These are phyloP conservation scores for Ochropleura plecta DNA, from an alignment of 2,888 invertebrate genomes.

Conservation along the genomic window DNA sequence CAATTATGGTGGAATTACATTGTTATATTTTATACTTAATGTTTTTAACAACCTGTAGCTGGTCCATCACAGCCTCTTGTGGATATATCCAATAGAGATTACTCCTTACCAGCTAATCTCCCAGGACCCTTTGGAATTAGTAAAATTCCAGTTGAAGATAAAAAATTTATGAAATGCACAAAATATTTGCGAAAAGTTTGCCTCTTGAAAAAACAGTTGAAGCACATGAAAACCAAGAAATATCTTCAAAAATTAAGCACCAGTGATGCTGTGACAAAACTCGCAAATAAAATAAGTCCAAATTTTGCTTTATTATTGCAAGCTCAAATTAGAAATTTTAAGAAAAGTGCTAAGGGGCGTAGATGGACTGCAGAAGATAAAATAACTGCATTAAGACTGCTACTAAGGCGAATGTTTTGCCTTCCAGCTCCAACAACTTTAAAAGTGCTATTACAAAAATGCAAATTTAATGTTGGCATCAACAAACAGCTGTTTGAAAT, in stretches of 20 bases:
- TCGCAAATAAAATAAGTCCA: too few relatives aligned
- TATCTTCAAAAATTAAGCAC: too few relatives aligned
- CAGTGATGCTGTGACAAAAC: too few relatives aligned
- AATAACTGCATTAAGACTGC: background rate
- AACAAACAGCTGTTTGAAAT: too few relatives aligned
- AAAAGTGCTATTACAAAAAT: background rate
- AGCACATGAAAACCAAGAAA: too few relatives aligned
- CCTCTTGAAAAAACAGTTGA: conserved; percentile 8
- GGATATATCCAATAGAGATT: conserved; percentile 5
- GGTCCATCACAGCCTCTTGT: conserved; percentile 6
- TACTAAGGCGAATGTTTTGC: conserved; percentile 8
- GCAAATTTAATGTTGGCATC: too few relatives aligned
- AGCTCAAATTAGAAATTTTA: too few relatives aligned
- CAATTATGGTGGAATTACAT: too few relatives aligned
- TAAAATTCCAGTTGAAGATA: background rate
- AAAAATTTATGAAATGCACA: background rate
- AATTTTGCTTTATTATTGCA: too few relatives aligned
- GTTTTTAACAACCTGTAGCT: conserved; percentile 1
- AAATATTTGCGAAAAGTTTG: conserved; percentile 7
- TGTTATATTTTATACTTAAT: too few relatives aligned
- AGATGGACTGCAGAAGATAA: too few relatives aligned
- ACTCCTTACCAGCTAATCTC: background rate
- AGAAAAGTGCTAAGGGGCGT: too few relatives aligned
- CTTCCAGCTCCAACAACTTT: conserved; percentile 1
- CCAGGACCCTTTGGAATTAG: background rate